A percentile compares a stretch with the other conserved stretches of the same genome.
Evolutionary conservation across 1,140 invertebrate genomes (phyloP).

Genomic region (Paraescarpia echinospica): DNA sequence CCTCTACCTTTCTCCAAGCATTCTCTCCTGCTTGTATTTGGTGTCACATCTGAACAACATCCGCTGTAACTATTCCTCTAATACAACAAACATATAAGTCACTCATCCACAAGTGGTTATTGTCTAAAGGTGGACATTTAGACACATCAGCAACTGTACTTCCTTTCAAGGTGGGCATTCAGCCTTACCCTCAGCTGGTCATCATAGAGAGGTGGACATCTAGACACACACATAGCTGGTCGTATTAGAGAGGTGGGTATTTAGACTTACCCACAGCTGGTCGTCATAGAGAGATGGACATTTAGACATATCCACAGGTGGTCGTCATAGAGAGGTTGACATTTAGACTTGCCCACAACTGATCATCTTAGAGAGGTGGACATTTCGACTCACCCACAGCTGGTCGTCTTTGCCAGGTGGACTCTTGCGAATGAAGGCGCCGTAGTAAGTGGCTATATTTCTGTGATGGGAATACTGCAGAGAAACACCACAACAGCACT

Average conservation of each 20-base stretch:
- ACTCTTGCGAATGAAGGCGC: constrained; percentile 99
- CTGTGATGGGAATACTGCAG: constrained; percentile 91
- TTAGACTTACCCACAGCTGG: not conserved
- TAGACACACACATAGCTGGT: not conserved
- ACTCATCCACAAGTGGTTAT: not conserved
- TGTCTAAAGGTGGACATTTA: not conserved
- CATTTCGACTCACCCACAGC: constrained; percentile 74
- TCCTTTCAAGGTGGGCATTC: not conserved
- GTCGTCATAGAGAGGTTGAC: not conserved
- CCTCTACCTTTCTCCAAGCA: no score
- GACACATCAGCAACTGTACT: not conserved
- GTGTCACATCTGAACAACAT: no score
- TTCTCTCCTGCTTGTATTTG: no score
- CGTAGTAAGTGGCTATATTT: constrained; percentile 99
- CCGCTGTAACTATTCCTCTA: no score
- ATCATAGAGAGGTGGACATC: not conserved
- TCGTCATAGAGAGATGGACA: not conserved
- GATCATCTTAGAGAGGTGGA: constrained; percentile 91
- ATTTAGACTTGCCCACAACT: constrained; percentile 65
- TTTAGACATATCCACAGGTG: not conserved
- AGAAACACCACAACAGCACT: constrained; percentile 21
- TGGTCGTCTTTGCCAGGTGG: constrained; percentile 98
- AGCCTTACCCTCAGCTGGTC: not conserved
- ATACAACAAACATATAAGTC: no score
- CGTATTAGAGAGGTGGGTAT: not conserved